A percentile compares a stretch with the other conserved stretches of the same genome.
phyloP scores from a whole-genome alignment of 1,140 invertebrate species.

The Danaus melanippus region DNA sequence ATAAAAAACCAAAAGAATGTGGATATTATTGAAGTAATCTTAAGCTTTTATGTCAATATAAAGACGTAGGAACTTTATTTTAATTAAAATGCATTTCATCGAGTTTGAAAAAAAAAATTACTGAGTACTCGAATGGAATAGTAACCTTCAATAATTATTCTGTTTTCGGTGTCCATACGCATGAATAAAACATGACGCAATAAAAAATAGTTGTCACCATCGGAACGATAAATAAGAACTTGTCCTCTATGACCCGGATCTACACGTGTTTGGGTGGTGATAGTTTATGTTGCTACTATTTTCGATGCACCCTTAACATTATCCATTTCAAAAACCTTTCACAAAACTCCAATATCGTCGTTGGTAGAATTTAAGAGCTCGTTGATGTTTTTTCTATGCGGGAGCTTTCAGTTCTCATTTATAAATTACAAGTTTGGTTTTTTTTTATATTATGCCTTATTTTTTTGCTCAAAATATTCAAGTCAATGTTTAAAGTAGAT shows the following conservation, averaged over 20 bases:
- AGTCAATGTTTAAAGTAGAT: too few species aligned
- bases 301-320: not conserved
- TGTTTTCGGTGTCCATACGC: conserved; percentile 5
- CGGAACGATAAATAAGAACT: conserved; percentile 41
- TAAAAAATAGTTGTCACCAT: conserved; percentile 36
- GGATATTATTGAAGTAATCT: too few species aligned
- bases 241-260: conserved; percentile 61
- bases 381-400: conserved; percentile 55
- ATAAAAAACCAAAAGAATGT: too few species aligned
- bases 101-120: not conserved
- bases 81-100: too few species aligned
- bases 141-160: conserved; percentile 10
- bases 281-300: conserved; percentile 14
- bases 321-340: too few species aligned
- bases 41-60: too few species aligned
- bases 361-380: conserved; percentile 15
- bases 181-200: conserved; percentile 36
- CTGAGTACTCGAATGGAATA: conserved; percentile 1
- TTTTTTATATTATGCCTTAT: not conserved
- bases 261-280: conserved; percentile 37
- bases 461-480: not conserved
- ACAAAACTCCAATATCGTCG: not conserved
- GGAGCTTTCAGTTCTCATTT: not conserved
- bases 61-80: too few species aligned
- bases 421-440: not conserved